Conservation (phyloP, 30 jellyfish, hydroid and myxozoan species). For the Chrysaora quinquecirrha region DNA sequence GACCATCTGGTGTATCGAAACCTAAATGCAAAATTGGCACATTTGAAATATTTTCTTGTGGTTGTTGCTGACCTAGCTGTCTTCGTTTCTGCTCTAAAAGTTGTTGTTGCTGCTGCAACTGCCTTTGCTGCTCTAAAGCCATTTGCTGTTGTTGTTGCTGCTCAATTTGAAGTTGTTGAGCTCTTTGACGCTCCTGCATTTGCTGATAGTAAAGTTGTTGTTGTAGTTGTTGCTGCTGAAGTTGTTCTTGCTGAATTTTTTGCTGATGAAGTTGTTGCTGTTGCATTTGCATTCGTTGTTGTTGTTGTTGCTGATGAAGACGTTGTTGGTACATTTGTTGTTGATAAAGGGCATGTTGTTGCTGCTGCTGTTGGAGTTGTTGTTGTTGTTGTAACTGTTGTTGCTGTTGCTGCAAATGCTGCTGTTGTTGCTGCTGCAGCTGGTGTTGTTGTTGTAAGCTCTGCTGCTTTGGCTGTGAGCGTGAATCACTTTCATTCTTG, state of each 20-base stretch:
- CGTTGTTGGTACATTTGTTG: neutral
- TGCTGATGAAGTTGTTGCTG: neutral
- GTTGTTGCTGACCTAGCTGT: constrained; percentile 64
- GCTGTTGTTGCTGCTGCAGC: neutral
- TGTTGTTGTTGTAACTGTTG: neutral
- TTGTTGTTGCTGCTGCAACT: neutral
- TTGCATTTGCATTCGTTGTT: neutral
- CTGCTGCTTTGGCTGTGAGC: constrained; percentile 51
- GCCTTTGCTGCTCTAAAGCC: neutral
- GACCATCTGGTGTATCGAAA: neutral
- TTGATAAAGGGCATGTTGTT: constrained; percentile 14
- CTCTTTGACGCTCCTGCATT: neutral
- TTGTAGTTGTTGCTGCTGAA: constrained; percentile 8
- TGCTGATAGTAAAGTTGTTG: constrained; percentile 2
- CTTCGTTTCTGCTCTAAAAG: constrained; percentile 6
- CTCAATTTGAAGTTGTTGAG: neutral
- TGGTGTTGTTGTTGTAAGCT: constrained; percentile 31
- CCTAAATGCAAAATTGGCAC: neutral
- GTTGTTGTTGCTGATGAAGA: neutral
- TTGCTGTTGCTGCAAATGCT: constrained; percentile 1
- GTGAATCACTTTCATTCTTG: constrained; percentile 41
- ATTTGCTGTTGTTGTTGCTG: neutral
- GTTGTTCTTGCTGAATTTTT: neutral
- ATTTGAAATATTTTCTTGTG: neutral
- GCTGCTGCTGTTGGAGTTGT: constrained; percentile 1